Evolutionary conservation across 2,113 vertebrate genomes (phyloP), one percentile per base, ranked within the genome.

Genomic region (Macaca mulatta): DNA sequence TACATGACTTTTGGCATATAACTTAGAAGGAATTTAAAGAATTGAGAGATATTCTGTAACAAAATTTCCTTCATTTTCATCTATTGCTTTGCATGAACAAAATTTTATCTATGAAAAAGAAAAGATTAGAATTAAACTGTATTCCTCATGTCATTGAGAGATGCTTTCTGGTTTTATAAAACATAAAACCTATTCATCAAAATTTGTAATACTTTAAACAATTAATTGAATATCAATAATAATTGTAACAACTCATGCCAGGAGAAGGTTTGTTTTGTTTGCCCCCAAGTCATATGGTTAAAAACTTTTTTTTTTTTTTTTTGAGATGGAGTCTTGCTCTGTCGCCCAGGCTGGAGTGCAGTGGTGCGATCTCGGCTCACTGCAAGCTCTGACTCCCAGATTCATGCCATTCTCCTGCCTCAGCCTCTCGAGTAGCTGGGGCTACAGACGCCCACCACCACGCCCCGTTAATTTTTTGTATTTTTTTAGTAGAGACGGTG

Each of bases 401-500:
- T 14, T 14, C 48, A 50, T 50, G 48, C 48, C 48, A 50, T 50
- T 50, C 48, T 50, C 48, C 48, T 50, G 48, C 0, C 48, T 50
- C 48, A 50, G 48, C 48, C 48, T 50, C 48, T 50, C 48, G 3
- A 50, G 48, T 50, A 50, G 48, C 48, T 50, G 48, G 48, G 13
- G 1, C 48, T 50, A 50, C 48, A 50, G 48, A 14, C 0, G 3
- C 48, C 48, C 0, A 13, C 48, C 48, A 50, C 3, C 13, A 50
- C 1, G 12, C 48, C 48, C 48, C 0, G 48, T 50, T 50, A 50
- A 50, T 50, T 50, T 50, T 50, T 50, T 50, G 48, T 50, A 50
- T 50, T 50, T 50, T 50, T 50, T 50, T 50, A 50, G 48, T 50
- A 50, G 48, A 50, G 48, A 50, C 0, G 3, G 48, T 50, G 48